Evolutionary conservation across 1,140 invertebrate genomes (phyloP).

Genomic region (Panagrolaimus sp.): DNA sequence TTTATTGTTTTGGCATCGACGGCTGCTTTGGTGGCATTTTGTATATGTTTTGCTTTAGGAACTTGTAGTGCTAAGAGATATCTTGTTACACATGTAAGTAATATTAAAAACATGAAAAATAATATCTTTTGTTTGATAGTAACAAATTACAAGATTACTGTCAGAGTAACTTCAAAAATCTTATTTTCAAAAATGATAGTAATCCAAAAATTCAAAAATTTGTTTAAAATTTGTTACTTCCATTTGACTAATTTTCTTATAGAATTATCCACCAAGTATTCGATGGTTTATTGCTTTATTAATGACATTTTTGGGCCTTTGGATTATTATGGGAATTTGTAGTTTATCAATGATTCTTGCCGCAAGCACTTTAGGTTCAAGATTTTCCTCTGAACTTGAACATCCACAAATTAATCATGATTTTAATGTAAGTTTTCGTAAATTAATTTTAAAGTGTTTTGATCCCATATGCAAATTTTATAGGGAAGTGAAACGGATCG

Average conservation of each 20-base stretch:
- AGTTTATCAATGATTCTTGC: not conserved
- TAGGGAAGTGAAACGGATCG: slow-evolving; percentile 1
- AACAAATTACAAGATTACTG: too few relatives aligned
- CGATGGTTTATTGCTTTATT: not conserved
- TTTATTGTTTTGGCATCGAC: not conserved
- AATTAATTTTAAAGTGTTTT: not conserved
- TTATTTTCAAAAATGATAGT: not conserved
- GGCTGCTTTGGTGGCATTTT: not conserved
- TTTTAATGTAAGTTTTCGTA: not conserved
- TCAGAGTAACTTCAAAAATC: too few relatives aligned
- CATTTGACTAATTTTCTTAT: not conserved
- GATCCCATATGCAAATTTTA: too few relatives aligned
- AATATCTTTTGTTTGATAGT: too few relatives aligned
- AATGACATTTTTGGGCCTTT: not conserved
- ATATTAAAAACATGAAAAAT: too few relatives aligned
- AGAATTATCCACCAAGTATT: slow-evolving; percentile 1
- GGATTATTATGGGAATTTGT: not conserved
- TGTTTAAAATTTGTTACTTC: not conserved
- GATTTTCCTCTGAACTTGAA: not conserved
- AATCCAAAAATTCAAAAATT: not conserved
- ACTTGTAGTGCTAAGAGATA: not conserved
- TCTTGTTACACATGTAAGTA: slow-evolving; percentile 8
- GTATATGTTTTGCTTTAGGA: not conserved
- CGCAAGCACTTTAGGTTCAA: not conserved
- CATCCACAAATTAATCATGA: slow-evolving; percentile 2